A percentile compares a stretch with the other conserved stretches of the same genome.
Evolutionary conservation across 1,140 invertebrate genomes (phyloP).

Genomic region (Neodiprion virginianus): DNA sequence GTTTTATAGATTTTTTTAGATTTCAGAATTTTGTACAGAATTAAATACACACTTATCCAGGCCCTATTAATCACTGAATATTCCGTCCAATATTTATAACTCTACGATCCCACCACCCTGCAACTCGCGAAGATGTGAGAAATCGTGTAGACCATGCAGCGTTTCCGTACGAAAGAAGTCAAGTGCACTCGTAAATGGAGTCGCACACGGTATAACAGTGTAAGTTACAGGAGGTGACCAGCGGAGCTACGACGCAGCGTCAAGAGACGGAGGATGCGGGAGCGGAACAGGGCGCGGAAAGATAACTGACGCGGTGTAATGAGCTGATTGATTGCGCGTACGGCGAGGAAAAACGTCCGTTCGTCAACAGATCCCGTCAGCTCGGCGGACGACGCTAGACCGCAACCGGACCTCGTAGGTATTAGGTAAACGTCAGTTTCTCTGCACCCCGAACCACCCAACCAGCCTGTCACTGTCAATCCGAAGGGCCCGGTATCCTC

Average conservation of each 20-base stretch:
- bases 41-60: not conserved
- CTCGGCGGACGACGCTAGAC: conserved; percentile 26
- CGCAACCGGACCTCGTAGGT: conserved; percentile 21
- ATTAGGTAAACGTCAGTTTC: not conserved
- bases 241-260: not conserved
- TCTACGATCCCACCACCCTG: too few relatives aligned
- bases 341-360: conserved; percentile 43
- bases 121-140: too few relatives aligned
- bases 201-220: not conserved
- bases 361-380: conserved; percentile 43
- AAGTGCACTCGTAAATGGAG: too few relatives aligned
- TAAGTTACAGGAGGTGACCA: conserved; percentile 11
- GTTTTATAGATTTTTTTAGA: not conserved
- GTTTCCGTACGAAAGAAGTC: too few relatives aligned
- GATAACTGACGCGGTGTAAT: conserved; percentile 42
- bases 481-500: conserved; percentile 12
- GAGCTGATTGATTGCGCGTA: conserved; percentile 51
- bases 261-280: conserved; percentile 21
- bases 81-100: too few relatives aligned
- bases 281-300: not conserved
- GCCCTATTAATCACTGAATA: not conserved
- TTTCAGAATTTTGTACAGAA: not conserved
- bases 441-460: not conserved
- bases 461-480: conserved; percentile 46
- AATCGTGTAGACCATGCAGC: too few relatives aligned